A percentile compares a stretch with the other conserved stretches of the same genome.
Conservation (phyloP, 23 tunicate species). For the Aplidium turbinatum region DNA sequence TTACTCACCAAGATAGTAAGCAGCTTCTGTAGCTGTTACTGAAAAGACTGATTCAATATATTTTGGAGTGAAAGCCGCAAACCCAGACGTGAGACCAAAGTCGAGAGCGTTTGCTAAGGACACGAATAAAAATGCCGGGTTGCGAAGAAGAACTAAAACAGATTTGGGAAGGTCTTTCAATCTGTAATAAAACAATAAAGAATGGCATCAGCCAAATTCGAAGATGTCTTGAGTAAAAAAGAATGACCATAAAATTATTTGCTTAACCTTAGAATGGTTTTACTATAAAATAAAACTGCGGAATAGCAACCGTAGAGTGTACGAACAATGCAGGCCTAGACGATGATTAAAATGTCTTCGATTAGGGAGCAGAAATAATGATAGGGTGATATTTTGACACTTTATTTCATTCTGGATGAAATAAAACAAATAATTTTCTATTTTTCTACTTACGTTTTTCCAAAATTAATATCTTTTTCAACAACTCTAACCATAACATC, state of each 20-base stretch:
- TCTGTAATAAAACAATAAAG: constrained; percentile 13
- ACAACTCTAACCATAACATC: constrained; percentile 23
- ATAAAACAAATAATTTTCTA: no score
- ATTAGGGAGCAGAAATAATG: no score
- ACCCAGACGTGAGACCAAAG: constrained; percentile 53
- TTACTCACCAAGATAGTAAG: constrained; percentile 56
- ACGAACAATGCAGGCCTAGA: no score
- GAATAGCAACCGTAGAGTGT: no score
- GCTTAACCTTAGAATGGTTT: no score
- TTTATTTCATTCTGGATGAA: no score
- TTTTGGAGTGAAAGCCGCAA: constrained; percentile 68
- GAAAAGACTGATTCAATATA: constrained; percentile 69
- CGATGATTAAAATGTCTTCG: no score
- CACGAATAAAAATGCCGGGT: constrained; percentile 51
- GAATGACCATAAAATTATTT: no score
- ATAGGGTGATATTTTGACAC: no score
- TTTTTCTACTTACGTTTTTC: constrained; percentile 29
- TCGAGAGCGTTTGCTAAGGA: constrained; percentile 56
- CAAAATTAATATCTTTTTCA: constrained; percentile 19
- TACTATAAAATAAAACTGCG: no score
- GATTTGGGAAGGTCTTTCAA: constrained; percentile 15
- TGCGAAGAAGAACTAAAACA: constrained; percentile 35
- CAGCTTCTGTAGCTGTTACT: constrained; percentile 39
- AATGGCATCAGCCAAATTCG: neutral
- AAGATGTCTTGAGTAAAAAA: no score